phyloP scores from a whole-genome alignment of 1,140 invertebrate genomes.

The Coenobita brevimanus region DNA sequence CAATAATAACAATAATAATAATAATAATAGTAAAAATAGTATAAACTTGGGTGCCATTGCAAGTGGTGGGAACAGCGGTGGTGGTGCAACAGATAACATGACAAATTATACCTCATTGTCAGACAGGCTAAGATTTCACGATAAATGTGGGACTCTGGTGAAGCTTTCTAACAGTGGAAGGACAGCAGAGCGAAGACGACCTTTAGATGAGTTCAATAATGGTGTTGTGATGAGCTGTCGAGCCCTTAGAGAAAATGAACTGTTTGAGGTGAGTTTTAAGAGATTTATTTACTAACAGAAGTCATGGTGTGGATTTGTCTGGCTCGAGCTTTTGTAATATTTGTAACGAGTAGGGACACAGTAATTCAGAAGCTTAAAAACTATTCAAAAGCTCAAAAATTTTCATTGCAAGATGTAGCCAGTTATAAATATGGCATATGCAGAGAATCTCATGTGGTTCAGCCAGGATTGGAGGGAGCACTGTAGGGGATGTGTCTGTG shows the following conservation, averaged over 20 bases:
- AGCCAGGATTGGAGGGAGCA: no score
- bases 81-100: slow-evolving; percentile 43
- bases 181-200: slow-evolving; percentile 88
- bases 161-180: slow-evolving; percentile 89
- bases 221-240: slow-evolving; percentile 94
- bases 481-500: no score
- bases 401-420: no score
- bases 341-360: no score
- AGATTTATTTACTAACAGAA: not conserved
- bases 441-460: no score
- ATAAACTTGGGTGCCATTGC: slow-evolving; percentile 14
- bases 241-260: slow-evolving; percentile 87
- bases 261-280: slow-evolving; percentile 85
- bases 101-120: slow-evolving; percentile 37
- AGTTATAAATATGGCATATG: no score
- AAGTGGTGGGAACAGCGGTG: slow-evolving; percentile 14
- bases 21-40: not conserved
- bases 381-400: no score
- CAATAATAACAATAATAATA: slow-evolving; percentile 23
- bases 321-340: no score
- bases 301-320: slow-evolving; percentile 53
- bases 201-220: slow-evolving; percentile 96
- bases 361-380: no score
- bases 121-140: slow-evolving; percentile 86
- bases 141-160: slow-evolving; percentile 88